A percentile compares a stretch with the other conserved stretches of the same genome.
These are phyloP conservation scores for Sphenodon punctatus DNA, from an alignment of 2,797 vertebrate genomes.

Conservation along the genomic window DNA sequence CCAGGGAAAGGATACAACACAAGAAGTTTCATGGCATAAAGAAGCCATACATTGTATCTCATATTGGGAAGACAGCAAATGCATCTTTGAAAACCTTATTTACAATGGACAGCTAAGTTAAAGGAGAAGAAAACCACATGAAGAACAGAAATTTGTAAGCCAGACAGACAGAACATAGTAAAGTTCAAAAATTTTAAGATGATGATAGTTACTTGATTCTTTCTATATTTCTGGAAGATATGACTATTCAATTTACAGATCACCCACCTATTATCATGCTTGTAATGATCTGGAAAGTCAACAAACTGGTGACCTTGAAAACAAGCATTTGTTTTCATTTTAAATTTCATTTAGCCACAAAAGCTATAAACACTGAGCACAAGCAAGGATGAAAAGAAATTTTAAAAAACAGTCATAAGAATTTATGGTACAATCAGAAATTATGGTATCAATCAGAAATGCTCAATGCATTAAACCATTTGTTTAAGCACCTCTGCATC, in stretches of 20 bases:
- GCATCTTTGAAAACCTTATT: not conserved
- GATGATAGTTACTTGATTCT: not conserved
- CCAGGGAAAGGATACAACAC: not conserved
- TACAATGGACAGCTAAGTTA: not conserved
- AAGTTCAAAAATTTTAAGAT: not conserved
- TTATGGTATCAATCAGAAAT: not conserved
- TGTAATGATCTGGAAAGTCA: too few species aligned
- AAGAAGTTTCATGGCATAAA: not conserved
- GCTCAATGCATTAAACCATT: not conserved
- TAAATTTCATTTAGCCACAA: too few species aligned
- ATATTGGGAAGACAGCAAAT: not conserved
- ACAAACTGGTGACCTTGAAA: too few species aligned
- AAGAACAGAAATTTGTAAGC: not conserved
- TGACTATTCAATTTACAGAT: not conserved
- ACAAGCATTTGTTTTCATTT: too few species aligned
- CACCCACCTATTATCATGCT: too few species aligned
- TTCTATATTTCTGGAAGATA: not conserved
- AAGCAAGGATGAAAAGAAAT: too few species aligned
- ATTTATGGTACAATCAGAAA: too few species aligned
- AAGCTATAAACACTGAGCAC: too few species aligned
- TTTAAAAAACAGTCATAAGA: too few species aligned
- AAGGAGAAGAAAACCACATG: not conserved
- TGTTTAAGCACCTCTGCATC: constrained; percentile 81
- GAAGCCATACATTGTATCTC: not conserved
- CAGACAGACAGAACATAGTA: not conserved